Percentiles rank a stretch among this genome's conserved stretches.
phyloP scores from a whole-genome alignment of 2,888 invertebrate species.

The Asteroscopus sphinx region DNA sequence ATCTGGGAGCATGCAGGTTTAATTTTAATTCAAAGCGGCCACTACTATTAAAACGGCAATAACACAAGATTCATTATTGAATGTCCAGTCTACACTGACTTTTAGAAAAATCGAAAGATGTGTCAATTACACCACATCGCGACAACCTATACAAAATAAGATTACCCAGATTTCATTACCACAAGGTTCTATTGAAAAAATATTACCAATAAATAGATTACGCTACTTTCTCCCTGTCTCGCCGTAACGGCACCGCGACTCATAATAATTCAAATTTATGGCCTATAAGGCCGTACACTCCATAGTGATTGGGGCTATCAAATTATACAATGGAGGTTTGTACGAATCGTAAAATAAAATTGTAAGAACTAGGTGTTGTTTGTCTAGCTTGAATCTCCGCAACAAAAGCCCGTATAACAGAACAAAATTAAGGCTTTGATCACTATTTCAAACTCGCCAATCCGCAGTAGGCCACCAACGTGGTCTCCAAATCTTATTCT shows the following conservation, averaged over 20 bases:
- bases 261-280: slow-evolving; percentile 30
- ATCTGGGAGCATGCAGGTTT: no score
- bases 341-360: not conserved
- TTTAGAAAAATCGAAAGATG: not conserved
- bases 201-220: slow-evolving; percentile 20
- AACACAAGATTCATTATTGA: no score
- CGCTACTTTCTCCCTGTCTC: slow-evolving; percentile 20
- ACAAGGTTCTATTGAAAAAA: slow-evolving; percentile 3
- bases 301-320: slow-evolving; percentile 42
- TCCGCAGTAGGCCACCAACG: no score
- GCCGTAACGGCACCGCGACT: slow-evolving; percentile 25
- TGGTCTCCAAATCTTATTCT: no score
- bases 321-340: slow-evolving; percentile 39
- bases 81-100: no score
- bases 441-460: no score
- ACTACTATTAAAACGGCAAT: no score
- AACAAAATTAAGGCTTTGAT: no score
- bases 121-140: slow-evolving; percentile 30
- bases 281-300: not conserved
- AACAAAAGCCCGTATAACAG: no score
- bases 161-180: not conserved
- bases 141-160: slow-evolving; percentile 16
- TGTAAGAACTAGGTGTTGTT: no score
- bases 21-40: no score
- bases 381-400: no score